These are phyloP conservation scores for Charanyca ferruginea DNA, from an alignment of 2,888 invertebrate species.

Conservation along the genomic window DNA sequence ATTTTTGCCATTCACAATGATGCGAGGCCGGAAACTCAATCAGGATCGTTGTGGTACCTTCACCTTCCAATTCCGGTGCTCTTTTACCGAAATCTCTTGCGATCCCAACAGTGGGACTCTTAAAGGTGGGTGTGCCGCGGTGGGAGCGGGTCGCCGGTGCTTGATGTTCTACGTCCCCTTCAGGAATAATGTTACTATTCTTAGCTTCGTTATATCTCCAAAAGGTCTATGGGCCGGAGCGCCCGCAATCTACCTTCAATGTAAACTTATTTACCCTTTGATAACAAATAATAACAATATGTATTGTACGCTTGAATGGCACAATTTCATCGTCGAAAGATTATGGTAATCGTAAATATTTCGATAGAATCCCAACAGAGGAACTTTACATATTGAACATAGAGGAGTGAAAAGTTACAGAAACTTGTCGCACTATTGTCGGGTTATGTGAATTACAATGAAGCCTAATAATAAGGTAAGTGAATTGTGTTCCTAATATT, in stretches of 20 bases:
- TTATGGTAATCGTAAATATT: constrained; percentile 60
- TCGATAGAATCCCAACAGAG: constrained; percentile 34
- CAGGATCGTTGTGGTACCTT: constrained; percentile 79
- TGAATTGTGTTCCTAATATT: constrained; percentile 45
- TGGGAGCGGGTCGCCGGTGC: constrained; percentile 75
- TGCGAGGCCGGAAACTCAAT: constrained; percentile 68
- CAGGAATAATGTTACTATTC: constrained; percentile 63
- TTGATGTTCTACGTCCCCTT: constrained; percentile 85
- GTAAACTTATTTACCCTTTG: constrained; percentile 44
- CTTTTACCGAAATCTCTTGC: constrained; percentile 89
- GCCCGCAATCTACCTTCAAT: constrained; percentile 24
- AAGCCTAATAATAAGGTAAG: constrained; percentile 49
- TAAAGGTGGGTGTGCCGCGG: constrained; percentile 85
- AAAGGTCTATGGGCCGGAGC: constrained; percentile 9
- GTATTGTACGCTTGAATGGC: constrained; percentile 53
- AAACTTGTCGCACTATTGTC: constrained; percentile 49
- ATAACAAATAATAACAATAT: constrained; percentile 35
- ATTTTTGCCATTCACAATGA: constrained; percentile 67
- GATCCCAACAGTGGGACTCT: constrained; percentile 83
- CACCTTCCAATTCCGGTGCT: constrained; percentile 78
- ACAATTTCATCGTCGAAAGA: constrained; percentile 42
- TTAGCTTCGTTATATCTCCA: constrained; percentile 39
- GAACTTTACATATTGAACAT: constrained; percentile 48
- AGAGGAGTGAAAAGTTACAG: constrained; percentile 47
- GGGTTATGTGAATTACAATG: constrained; percentile 65